These are phyloP conservation scores for Charadrius vociferus DNA, from an alignment of 2,113 vertebrate genomes.

Conservation along the genomic window DNA sequence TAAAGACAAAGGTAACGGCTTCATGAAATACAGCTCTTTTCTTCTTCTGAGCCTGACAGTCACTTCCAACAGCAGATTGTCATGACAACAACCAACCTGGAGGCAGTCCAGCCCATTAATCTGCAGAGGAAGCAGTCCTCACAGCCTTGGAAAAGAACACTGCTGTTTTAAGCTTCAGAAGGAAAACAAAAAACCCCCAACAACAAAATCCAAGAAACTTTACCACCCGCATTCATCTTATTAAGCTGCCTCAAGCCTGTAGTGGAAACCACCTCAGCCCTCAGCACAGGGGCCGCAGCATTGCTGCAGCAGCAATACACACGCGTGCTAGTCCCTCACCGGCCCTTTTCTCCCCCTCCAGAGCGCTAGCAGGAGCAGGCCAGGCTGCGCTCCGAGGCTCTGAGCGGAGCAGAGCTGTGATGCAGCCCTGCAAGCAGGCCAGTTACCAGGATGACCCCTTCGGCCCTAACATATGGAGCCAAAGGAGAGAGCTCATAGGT, in stretches of 20 bases:
- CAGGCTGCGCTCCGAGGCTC: neutral
- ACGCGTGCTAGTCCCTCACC: fast-evolving
- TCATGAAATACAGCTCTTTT: constrained; percentile 35
- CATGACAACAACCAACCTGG: constrained; percentile 67
- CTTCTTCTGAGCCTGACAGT: constrained; percentile 7
- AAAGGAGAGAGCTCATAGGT: neutral
- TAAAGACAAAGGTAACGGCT: neutral
- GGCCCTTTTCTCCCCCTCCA: fast-evolving
- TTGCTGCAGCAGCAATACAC: neutral
- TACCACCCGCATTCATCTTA: neutral
- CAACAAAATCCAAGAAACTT: neutral
- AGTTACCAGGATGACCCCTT: neutral
- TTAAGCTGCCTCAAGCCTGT: neutral
- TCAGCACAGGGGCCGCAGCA: neutral
- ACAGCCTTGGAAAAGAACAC: neutral
- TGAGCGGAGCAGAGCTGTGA: fast-evolving
- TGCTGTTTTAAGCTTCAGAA: constrained; percentile 21
- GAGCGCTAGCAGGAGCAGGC: neutral
- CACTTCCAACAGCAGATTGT: constrained; percentile 49
- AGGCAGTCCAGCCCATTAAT: constrained; percentile 52
- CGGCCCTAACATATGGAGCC: neutral
- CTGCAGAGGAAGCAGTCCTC: constrained; percentile 23
- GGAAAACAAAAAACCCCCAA: neutral
- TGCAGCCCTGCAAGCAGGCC: fast-evolving
- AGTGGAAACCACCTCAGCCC: neutral